phyloP scores from a whole-genome alignment of 2,888 invertebrate genomes.

The Cephus rjabovi region DNA sequence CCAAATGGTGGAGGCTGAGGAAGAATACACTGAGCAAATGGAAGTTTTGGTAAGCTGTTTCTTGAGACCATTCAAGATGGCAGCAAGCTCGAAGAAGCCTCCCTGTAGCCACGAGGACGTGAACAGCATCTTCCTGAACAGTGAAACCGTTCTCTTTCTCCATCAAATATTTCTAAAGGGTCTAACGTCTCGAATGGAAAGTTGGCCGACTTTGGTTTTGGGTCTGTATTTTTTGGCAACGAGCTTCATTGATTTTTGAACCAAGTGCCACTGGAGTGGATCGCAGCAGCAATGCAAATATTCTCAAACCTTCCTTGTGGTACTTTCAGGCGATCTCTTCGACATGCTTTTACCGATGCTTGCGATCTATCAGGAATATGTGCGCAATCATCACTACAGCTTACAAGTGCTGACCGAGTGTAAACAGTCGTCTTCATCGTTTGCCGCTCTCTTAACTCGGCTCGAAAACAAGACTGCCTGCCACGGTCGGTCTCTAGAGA shows the following conservation, averaged over 20 bases:
- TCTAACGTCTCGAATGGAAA: slow-evolving; percentile 89
- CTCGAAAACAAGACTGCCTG: slow-evolving; percentile 89
- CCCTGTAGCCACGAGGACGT: slow-evolving; percentile 94
- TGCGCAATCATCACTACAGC: slow-evolving; percentile 93
- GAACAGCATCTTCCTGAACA: slow-evolving; percentile 93
- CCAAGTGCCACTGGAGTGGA: not conserved
- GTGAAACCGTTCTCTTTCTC: slow-evolving; percentile 90
- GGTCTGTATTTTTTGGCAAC: slow-evolving; percentile 70
- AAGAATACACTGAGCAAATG: slow-evolving; percentile 92
- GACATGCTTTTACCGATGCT: slow-evolving; percentile 95
- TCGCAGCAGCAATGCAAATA: no score
- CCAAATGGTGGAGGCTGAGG: slow-evolving; percentile 93
- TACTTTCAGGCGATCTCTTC: slow-evolving; percentile 85
- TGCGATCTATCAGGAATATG: slow-evolving; percentile 95
- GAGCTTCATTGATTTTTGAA: no score
- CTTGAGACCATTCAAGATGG: slow-evolving; percentile 91
- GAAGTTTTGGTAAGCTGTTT: slow-evolving; percentile 88
- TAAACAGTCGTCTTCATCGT: slow-evolving; percentile 83
- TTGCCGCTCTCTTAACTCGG: slow-evolving; percentile 81
- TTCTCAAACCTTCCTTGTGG: not conserved
- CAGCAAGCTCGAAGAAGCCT: slow-evolving; percentile 92
- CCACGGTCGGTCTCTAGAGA: slow-evolving; percentile 87
- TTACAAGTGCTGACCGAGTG: slow-evolving; percentile 92
- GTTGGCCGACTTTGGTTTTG: slow-evolving; percentile 92
- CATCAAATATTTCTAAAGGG: slow-evolving; percentile 96